Percentiles rank a stretch among this genome's conserved stretches.
These are phyloP conservation scores for Tridacna gigas DNA, from an alignment of 2,888 invertebrate genomes.

Conservation along the genomic window DNA sequence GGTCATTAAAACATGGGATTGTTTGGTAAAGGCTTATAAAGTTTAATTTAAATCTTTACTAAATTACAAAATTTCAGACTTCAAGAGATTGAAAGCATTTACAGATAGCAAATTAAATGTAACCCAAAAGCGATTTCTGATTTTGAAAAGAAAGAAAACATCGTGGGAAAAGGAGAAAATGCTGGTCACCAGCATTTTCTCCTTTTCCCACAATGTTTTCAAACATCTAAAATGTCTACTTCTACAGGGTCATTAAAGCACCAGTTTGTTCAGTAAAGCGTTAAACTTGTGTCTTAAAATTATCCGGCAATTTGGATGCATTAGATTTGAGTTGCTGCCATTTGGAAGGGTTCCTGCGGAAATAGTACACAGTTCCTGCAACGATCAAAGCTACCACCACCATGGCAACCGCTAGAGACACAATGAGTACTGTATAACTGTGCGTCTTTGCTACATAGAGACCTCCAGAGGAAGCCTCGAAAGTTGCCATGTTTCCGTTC, in stretches of 20 bases:
- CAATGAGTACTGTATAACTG: slow-evolving; percentile 74
- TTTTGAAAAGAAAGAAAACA: neutral
- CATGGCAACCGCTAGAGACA: slow-evolving; percentile 74
- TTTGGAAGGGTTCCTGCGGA: slow-evolving; percentile 75
- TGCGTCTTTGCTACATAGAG: slow-evolving; percentile 77
- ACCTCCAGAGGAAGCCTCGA: slow-evolving; percentile 76
- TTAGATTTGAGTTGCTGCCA: slow-evolving; percentile 52
- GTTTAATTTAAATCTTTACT: neutral
- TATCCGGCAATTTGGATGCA: slow-evolving; percentile 12
- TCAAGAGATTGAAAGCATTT: too few relatives aligned
- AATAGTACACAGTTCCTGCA: slow-evolving; percentile 74
- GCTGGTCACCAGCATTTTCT: neutral
- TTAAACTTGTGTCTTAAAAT: slow-evolving; percentile 13
- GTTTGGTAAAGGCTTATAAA: neutral
- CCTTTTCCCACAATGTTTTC: neutral
- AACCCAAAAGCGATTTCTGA: too few relatives aligned
- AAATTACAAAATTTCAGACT: too few relatives aligned
- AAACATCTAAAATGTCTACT: neutral
- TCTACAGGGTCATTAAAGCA: too few relatives aligned
- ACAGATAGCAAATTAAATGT: too few relatives aligned
- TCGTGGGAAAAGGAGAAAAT: neutral
- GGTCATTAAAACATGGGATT: neutral
- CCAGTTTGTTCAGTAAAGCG: neutral
- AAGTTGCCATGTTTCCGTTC: slow-evolving; percentile 69
- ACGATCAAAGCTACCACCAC: slow-evolving; percentile 73